Evolutionary conservation across 2,113 vertebrate species (phyloP).

Genomic region (Chamaea fasciata): DNA sequence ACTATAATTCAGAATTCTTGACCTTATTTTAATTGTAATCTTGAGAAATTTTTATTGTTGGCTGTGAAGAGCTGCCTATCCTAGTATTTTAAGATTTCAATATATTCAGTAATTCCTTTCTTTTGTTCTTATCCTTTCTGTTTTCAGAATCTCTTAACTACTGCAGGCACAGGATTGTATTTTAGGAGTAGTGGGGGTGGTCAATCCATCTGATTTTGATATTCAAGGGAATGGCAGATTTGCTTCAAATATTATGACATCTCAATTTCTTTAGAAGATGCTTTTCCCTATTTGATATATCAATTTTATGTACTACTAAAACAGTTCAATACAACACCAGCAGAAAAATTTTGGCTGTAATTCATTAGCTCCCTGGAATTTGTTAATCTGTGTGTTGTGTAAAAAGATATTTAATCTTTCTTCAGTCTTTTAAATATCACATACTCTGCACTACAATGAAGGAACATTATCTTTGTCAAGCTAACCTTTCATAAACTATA

Average conservation of each 20-base stretch:
- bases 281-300: not conserved
- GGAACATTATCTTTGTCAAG: not conserved
- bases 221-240: not conserved
- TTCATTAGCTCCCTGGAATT: not conserved
- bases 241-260: not conserved
- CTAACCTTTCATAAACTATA: not conserved
- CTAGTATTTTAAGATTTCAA: not conserved
- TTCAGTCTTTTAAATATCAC: not conserved
- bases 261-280: not conserved
- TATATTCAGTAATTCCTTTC: not conserved
- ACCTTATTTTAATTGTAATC: not conserved
- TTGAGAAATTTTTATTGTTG: not conserved
- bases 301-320: not conserved
- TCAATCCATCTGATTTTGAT: conserved; percentile 69
- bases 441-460: not conserved
- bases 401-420: not conserved
- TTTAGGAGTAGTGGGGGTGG: not conserved
- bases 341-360: not conserved
- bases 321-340: not conserved
- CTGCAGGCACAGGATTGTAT: conserved; percentile 58
- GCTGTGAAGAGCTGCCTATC: not conserved
- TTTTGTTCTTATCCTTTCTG: not conserved
- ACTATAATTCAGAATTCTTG: not conserved
- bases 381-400: not conserved
- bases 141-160: not conserved